Evolutionary conservation across 53 echinoderm and acorn worm genomes (phyloP).

Genomic region (Antedon mediterranea): DNA sequence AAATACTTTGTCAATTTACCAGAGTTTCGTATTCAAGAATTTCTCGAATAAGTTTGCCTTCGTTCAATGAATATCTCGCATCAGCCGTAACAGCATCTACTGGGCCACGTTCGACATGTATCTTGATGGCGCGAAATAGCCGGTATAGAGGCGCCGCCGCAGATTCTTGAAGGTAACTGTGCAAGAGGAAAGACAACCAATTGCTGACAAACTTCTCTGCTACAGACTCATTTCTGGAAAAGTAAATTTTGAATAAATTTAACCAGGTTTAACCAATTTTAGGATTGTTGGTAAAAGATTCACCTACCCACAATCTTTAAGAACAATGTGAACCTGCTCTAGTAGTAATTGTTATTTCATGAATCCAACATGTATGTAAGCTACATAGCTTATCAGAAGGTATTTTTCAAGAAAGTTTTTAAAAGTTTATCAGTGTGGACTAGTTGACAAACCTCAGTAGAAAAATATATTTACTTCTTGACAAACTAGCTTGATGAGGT

Average conservation of each 20-base stretch:
- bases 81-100: constrained; percentile 80
- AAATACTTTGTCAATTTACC: no score
- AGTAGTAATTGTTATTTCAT: not conserved
- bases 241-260: no score
- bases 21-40: constrained; percentile 68
- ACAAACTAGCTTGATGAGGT: no score
- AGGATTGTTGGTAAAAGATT: no score
- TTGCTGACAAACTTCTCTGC: constrained; percentile 91
- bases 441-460: no score
- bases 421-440: no score
- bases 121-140: constrained; percentile 80
- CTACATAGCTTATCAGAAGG: no score
- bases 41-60: constrained; percentile 85
- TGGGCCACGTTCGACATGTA: constrained; percentile 85
- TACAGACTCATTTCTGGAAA: constrained; percentile 73
- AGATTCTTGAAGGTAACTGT: constrained; percentile 67
- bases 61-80: constrained; percentile 79
- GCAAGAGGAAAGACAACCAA: constrained; percentile 80
- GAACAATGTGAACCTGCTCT: not conserved
- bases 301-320: not conserved
- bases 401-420: no score
- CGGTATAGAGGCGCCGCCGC: constrained; percentile 80
- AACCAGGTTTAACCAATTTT: no score
- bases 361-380: no score
- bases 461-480: no score